Percentiles rank a stretch among this genome's conserved stretches.
Evolutionary conservation across 2,113 vertebrate species (phyloP).

Genomic region (Mesoclemmys tuberculata): DNA sequence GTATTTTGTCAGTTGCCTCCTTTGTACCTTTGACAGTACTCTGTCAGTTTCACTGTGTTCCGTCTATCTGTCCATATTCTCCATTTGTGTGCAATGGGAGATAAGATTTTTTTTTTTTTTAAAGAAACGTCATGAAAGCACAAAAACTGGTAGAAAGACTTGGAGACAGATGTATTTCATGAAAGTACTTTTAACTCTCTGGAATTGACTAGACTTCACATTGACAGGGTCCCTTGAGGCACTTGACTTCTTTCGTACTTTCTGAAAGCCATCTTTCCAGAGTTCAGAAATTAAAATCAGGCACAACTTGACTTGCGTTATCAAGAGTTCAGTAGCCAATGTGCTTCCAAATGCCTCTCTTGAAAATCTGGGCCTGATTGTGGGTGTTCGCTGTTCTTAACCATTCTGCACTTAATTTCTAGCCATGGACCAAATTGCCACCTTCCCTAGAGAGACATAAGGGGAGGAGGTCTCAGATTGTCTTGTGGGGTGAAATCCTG

Average conservation of each 20-base stretch:
- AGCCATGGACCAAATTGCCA: not conserved
- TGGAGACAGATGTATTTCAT: not conserved
- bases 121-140: not conserved
- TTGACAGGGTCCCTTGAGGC: not conserved
- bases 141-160: not conserved
- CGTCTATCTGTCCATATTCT: accelerated
- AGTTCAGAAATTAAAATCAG: not conserved
- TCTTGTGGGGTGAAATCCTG: not conserved
- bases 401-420: too few relatives aligned
- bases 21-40: not conserved
- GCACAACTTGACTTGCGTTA: not conserved
- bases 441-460: not conserved
- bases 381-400: too few relatives aligned
- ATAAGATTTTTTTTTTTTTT: not conserved
- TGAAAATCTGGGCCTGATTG: not conserved
- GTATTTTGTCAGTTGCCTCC: not conserved
- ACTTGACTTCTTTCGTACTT: not conserved
- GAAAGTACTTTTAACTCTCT: not conserved
- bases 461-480: not conserved
- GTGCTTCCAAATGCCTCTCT: not conserved
- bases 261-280: not conserved
- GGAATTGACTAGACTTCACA: not conserved
- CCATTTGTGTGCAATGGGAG: not conserved
- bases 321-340: not conserved
- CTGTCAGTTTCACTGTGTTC: not conserved